Conservation (phyloP, 2,797 vertebrate species). For the Premnoplex brunnescens region DNA sequence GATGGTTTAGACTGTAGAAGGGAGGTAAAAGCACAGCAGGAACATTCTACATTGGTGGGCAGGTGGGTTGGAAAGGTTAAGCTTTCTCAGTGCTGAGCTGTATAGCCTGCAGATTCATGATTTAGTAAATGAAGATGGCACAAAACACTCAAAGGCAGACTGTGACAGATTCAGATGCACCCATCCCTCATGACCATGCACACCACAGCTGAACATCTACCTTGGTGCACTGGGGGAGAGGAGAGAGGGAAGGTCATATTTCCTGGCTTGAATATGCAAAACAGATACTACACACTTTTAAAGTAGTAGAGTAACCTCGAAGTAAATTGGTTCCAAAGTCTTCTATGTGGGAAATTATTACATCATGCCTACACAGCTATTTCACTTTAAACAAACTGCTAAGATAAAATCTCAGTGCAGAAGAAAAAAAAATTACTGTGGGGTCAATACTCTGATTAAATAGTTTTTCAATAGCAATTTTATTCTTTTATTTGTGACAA, state of each 20-base stretch:
- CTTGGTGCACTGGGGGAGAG: neutral
- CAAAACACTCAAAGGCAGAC: neutral
- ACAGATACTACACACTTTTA: neutral
- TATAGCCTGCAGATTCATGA: neutral
- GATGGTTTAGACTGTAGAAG: neutral
- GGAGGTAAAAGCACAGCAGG: neutral
- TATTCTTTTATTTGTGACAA: neutral
- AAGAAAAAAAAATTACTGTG: neutral
- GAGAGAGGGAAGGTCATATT: neutral
- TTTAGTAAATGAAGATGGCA: neutral
- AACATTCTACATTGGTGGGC: neutral
- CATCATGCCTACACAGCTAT: neutral
- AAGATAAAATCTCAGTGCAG: neutral
- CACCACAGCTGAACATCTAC: neutral
- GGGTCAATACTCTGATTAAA: neutral
- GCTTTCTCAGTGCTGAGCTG: neutral
- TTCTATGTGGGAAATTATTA: neutral
- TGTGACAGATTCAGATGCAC: neutral
- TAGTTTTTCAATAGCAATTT: neutral
- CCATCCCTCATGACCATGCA: accelerated
- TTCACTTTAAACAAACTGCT: neutral
- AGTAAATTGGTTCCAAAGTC: neutral
- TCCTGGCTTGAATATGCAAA: neutral
- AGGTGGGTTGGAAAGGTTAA: neutral
- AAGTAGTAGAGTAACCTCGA: neutral